Conservation (phyloP, 2,113 vertebrate species). For the Mohoua ochrocephala region DNA sequence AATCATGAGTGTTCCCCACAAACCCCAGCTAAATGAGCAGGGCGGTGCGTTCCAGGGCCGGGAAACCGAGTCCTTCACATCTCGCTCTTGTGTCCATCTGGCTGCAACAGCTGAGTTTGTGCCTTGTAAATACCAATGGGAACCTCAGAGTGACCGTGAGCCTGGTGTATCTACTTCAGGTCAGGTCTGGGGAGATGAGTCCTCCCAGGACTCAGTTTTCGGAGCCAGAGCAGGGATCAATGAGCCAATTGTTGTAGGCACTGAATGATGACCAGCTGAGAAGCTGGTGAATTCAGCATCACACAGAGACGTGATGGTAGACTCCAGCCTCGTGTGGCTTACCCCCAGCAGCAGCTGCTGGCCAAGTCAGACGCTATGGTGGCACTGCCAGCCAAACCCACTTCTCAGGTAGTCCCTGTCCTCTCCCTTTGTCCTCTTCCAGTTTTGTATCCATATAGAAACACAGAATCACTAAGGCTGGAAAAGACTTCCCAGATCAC, state of each 20-base stretch:
- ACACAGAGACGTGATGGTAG: background rate
- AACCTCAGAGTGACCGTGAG: background rate
- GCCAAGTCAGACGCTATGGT: background rate
- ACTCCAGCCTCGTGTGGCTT: background rate
- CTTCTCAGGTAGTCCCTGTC: background rate
- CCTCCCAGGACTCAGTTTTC: accelerated
- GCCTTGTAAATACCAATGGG: background rate
- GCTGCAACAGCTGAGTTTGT: background rate
- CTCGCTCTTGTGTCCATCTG: background rate
- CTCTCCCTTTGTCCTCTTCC: background rate
- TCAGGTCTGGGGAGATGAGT: background rate
- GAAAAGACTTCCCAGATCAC: background rate
- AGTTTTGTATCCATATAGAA: background rate
- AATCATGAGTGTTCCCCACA: slow-evolving; percentile 32
- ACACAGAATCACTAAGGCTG: background rate
- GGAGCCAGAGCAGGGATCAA: background rate
- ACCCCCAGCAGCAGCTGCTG: background rate
- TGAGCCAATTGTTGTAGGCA: background rate
- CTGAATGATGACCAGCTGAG: background rate
- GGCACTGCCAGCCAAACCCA: background rate
- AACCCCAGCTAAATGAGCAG: background rate
- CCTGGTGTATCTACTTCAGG: background rate
- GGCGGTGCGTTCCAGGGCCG: background rate
- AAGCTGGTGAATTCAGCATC: background rate
- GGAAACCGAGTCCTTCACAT: background rate